Evolutionary conservation across 2,797 vertebrate genomes (phyloP).

Genomic region (Sparus aurata): DNA sequence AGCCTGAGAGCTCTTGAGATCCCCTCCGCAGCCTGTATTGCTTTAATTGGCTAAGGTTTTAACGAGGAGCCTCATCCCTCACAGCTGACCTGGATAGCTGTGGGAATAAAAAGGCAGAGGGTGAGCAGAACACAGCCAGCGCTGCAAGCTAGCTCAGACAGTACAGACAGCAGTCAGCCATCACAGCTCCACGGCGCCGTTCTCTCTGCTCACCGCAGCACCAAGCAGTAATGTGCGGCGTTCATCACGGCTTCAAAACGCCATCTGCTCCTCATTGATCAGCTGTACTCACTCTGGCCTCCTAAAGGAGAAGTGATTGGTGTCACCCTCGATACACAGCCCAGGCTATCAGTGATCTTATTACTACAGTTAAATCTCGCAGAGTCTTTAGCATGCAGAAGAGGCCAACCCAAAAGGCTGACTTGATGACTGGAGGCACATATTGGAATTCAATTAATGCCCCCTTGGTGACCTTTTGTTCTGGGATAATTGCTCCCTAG

Average conservation of each 20-base stretch:
- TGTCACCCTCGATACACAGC: conserved; percentile 56
- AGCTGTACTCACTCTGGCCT: conserved; percentile 48
- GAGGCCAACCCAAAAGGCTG: conserved; percentile 67
- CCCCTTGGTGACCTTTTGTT: conserved; percentile 87
- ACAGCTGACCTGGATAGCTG: conserved; percentile 83
- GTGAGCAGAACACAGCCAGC: conserved; percentile 65
- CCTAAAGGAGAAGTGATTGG: conserved; percentile 65
- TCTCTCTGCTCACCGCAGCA: conserved; percentile 62
- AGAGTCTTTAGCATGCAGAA: conserved; percentile 57
- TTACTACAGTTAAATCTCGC: conserved; percentile 62
- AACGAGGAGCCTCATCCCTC: conserved; percentile 84
- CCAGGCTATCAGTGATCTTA: conserved; percentile 64
- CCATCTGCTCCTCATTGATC: conserved; percentile 82
- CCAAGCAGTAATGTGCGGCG: conserved; percentile 49
- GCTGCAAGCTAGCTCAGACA: conserved; percentile 58
- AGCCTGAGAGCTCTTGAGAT: conserved; percentile 82
- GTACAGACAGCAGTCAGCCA: conserved; percentile 62
- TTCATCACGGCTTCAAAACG: conserved; percentile 57
- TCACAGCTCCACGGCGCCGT: conserved; percentile 28
- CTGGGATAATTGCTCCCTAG: conserved; percentile 87
- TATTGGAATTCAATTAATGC: conserved; percentile 91
- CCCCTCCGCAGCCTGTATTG: conserved; percentile 70
- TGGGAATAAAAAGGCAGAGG: conserved; percentile 79
- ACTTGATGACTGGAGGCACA: conserved; percentile 83
- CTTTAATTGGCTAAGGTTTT: conserved; percentile 88